Conservation (phyloP, 2,797 vertebrate species). For the Hemitrygon akajei region DNA sequence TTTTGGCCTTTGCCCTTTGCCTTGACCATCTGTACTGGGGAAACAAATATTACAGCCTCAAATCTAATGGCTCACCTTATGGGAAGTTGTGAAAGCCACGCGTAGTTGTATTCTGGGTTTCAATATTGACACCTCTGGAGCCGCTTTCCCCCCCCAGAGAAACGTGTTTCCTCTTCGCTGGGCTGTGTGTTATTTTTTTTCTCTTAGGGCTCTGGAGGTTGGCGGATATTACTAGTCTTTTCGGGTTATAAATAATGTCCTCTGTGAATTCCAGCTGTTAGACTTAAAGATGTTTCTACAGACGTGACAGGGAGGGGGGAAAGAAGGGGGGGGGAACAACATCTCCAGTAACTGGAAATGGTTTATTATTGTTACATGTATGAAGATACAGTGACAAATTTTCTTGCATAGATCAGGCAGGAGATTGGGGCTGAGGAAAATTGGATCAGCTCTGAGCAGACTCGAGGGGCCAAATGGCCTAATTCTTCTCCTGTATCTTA, state of each 20-base stretch:
- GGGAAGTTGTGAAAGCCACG: background rate
- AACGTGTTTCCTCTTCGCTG: constrained; percentile 64
- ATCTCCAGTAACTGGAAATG: background rate
- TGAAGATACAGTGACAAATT: too few species aligned
- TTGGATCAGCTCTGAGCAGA: too few species aligned
- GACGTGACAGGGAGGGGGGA: background rate
- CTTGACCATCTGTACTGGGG: background rate
- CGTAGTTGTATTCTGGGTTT: background rate
- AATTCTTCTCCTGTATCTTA: too few species aligned
- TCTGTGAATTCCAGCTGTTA: constrained; percentile 14
- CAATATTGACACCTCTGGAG: background rate
- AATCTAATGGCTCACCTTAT: background rate
- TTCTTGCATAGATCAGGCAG: too few species aligned
- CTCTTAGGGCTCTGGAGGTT: constrained; percentile 60
- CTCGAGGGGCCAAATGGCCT: too few species aligned
- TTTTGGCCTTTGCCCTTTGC: too few species aligned
- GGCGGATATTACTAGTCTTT: constrained; percentile 74
- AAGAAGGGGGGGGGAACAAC: background rate
- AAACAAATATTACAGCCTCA: background rate
- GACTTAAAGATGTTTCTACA: background rate
- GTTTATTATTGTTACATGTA: too few species aligned
- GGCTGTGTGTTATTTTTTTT: constrained; percentile 49
- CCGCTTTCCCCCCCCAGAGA: constrained; percentile 54
- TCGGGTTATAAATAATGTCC: constrained; percentile 63
- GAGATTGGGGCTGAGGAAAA: too few species aligned